phyloP scores from a whole-genome alignment of 2,888 invertebrate species.

The Augiades crinisus region DNA sequence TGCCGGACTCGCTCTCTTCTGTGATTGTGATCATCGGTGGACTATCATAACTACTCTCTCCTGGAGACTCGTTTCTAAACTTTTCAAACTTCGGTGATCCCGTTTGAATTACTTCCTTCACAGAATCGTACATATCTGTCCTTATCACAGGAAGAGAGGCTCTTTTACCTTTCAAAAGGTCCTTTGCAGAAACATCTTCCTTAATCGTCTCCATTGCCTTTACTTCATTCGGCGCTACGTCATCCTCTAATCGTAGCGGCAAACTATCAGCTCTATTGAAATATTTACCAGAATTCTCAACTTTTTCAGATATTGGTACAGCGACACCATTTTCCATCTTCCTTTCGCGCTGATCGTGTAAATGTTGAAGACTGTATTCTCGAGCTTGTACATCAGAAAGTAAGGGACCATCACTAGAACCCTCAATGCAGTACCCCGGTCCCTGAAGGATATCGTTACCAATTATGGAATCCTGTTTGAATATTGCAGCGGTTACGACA shows the following conservation, averaged over 20 bases:
- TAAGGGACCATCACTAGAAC: slow-evolving; percentile 74
- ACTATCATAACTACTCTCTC: slow-evolving; percentile 49
- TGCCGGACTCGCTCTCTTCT: slow-evolving; percentile 68
- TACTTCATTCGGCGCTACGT: slow-evolving; percentile 41
- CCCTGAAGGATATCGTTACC: slow-evolving; percentile 67
- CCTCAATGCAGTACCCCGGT: slow-evolving; percentile 73
- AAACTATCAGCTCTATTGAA: slow-evolving; percentile 79
- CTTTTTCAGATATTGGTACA: slow-evolving; percentile 53
- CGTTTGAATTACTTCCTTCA: slow-evolving; percentile 76
- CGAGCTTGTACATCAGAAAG: slow-evolving; percentile 75
- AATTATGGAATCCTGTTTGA: slow-evolving; percentile 83
- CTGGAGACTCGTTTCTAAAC: slow-evolving; percentile 76
- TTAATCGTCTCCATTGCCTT: slow-evolving; percentile 57
- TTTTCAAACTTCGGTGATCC: slow-evolving; percentile 82
- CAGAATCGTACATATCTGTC: slow-evolving; percentile 78
- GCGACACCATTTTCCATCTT: slow-evolving; percentile 67
- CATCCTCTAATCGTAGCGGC: slow-evolving; percentile 78
- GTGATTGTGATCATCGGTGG: slow-evolving; percentile 75
- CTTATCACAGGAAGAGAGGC: slow-evolving; percentile 67
- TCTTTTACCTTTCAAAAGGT: slow-evolving; percentile 58
- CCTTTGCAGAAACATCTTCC: slow-evolving; percentile 63
- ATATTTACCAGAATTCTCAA: slow-evolving; percentile 67
- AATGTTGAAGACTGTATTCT: slow-evolving; percentile 66
- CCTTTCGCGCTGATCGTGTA: slow-evolving; percentile 64
- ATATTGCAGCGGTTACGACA: slow-evolving; percentile 86